Evolutionary conservation across 2,888 invertebrate genomes (phyloP), one percentile per base, ranked within the genome.

Genomic region (Meta bourneti): DNA sequence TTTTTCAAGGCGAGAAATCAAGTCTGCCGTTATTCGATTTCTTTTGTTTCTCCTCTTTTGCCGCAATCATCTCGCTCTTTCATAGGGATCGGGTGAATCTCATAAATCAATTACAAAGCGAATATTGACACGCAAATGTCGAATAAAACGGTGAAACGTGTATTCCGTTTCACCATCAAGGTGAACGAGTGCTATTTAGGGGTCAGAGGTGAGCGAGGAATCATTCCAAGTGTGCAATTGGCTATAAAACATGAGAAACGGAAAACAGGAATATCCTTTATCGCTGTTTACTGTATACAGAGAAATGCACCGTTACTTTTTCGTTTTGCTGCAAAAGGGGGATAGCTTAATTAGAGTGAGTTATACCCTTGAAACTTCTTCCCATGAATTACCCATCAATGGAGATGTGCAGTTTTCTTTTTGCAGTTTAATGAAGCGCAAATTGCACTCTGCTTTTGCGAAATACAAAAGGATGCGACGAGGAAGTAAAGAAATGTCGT

Each of bases 251-350:
- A 79, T 51, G 51, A 20, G 78, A 7, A 54, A 71, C 70, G n/a
- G 70, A 89, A 84, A 83, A 80, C 90, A 83, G 84, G 72, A 71
- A 34, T 16, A 4, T n/a, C 72, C 71, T 83, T 90, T 84, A 90
- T 90, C 80, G 61, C 74, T 11, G 19, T 77, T 85, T 90, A 81
- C 16, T 61, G 72, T 51, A 52, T 49, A 13, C 69, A 54, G 80
- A n/a, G 34, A 54, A 61, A 72, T 49, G 79, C 61, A 79, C 48
- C 51, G 72, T 78, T 61, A 49, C 74, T 71, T n/a, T 74, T 48
- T 61, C 16, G 16, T 72, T 49, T 90, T 79, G 74, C 19, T 70
- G 9, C 19, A 61, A 34, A 83, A 78, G 7, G 11, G 9, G 84
- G 77, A 90, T 71, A 84, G 71, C 89, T 90, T 90, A 83, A 90